Percentiles rank a stretch among this genome's conserved stretches.
Evolutionary conservation across 1,140 invertebrate species (phyloP).

Genomic region (Scylla paramamosain): DNA sequence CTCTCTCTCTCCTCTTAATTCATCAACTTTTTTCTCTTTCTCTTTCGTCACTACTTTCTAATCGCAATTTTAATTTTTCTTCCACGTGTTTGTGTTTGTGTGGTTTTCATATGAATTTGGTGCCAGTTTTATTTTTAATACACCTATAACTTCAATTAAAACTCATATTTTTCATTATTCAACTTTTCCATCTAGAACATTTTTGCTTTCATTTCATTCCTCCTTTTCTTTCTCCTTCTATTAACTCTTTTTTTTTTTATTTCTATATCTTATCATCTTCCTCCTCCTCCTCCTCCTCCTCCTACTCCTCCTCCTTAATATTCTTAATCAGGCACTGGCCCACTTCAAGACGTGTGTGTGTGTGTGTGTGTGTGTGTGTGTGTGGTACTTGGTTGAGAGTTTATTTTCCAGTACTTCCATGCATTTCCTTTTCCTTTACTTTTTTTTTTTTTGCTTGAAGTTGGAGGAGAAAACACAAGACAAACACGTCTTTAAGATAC

Average conservation of each 20-base stretch:
- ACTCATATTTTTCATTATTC: too few species aligned
- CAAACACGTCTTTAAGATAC: background rate
- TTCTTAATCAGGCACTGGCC: too few species aligned
- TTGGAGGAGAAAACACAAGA: background rate
- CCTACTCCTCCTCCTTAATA: background rate
- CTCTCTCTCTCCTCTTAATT: too few species aligned
- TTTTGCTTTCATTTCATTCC: too few species aligned
- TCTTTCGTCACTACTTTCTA: too few species aligned
- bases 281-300: background rate
- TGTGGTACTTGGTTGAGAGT: background rate
- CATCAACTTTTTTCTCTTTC: too few species aligned
- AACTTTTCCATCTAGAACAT: too few species aligned
- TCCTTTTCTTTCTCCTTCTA: background rate
- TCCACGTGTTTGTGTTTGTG: too few species aligned
- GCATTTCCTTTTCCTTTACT: background rate
- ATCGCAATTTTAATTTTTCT: too few species aligned
- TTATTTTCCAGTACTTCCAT: background rate
- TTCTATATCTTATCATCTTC: background rate
- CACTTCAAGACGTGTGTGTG: slow-evolving; percentile 36
- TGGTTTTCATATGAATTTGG: too few species aligned
- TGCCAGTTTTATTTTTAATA: too few species aligned
- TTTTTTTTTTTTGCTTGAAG: background rate
- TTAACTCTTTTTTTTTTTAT: background rate
- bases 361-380: background rate
- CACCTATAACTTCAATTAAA: too few species aligned